Base-by-base conservation (phyloP, 2,888 invertebrate genomes). In the Phymatocera aterrima region DNA sequence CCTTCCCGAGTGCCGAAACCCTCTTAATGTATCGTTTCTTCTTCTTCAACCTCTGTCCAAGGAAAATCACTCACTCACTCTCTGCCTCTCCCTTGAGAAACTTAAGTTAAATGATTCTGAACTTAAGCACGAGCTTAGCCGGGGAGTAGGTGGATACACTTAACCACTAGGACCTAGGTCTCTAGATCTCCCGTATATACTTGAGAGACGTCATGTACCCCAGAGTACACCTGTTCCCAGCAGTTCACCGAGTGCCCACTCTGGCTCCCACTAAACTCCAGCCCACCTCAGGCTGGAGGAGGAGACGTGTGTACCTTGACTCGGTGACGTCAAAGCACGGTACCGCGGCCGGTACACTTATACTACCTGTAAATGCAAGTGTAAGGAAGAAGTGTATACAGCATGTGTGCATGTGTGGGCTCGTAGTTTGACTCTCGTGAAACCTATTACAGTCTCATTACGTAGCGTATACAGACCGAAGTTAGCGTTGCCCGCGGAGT, bases 171-270 rank as follows among this genome's bases (percentile, higher is more conserved):
- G 31, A 31, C 28, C 51, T 18, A 3, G 12, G 12, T 18, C 10
- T n/a, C n/a, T 18, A 40, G 10, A 64, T 15, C 18, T 18, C 34
- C 10, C n/a, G 64, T 34, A 64, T 40, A 72, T 51, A 31, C 72
- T 34, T 34, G 5, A n/a, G 51, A 40, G 51, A 51, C 31, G 46
- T 15, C 18, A 3, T 18, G 34, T 72, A 37, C n/a, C 6, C 54
- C 75, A 57, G 28, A 75, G 79, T 83, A 81, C 85, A 84, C 84
- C 84, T 84, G 84, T 83, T 85, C 79, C 84, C 81, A 43, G 72
- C 82, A 79, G 40, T 78, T 46, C 37, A 70, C 61, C 80, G 46
- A 54, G 78, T 80, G 81, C 79, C 57, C 10, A 40, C 57, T 57
- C 40, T 57, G 75, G 75, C 57, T 40, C 57, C 40, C 43, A 43